Conservation (phyloP, 2,888 invertebrate genomes). For the Liodrosophila aerea region DNA sequence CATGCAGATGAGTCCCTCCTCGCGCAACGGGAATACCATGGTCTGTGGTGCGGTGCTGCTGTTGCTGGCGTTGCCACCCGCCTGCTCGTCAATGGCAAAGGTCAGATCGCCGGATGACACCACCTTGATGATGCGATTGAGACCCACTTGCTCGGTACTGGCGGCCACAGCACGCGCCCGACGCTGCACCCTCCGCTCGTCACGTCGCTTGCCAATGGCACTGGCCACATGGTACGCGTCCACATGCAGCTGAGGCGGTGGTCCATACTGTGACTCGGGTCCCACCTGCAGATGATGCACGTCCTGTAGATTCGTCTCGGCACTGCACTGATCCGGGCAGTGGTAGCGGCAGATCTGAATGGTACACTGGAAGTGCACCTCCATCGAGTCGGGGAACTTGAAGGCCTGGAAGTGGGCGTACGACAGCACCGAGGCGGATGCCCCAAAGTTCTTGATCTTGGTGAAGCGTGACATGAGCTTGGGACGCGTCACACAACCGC, state of each 20-base stretch:
- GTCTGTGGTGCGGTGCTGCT: slow-evolving; percentile 85
- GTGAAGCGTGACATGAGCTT: slow-evolving; percentile 97
- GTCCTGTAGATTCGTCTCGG: slow-evolving; percentile 86
- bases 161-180: slow-evolving; percentile 84
- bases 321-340: slow-evolving; percentile 95
- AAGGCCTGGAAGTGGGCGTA: slow-evolving; percentile 98
- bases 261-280: slow-evolving; percentile 87
- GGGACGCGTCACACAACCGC: slow-evolving; percentile 95
- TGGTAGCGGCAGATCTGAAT: slow-evolving; percentile 96
- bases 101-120: slow-evolving; percentile 95
- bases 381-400: slow-evolving; percentile 98
- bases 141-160: slow-evolving; percentile 88
- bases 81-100: slow-evolving; percentile 89
- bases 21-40: slow-evolving; percentile 88
- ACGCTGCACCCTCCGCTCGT: slow-evolving; percentile 87
- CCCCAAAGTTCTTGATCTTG: slow-evolving; percentile 97
- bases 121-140: slow-evolving; percentile 93
- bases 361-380: slow-evolving; percentile 97
- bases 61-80: slow-evolving; percentile 85
- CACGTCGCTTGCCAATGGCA: slow-evolving; percentile 86
- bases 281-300: slow-evolving; percentile 84
- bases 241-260: slow-evolving; percentile 85
- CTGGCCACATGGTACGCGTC: slow-evolving; percentile 86
- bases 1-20: slow-evolving; percentile 92
- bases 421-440: slow-evolving; percentile 94